A percentile compares a stretch with the other conserved stretches of the same genome.
These are phyloP conservation scores for Stylophora pistillata DNA, from an alignment of 64 coral and sea anemone genomes.

Conservation along the genomic window DNA sequence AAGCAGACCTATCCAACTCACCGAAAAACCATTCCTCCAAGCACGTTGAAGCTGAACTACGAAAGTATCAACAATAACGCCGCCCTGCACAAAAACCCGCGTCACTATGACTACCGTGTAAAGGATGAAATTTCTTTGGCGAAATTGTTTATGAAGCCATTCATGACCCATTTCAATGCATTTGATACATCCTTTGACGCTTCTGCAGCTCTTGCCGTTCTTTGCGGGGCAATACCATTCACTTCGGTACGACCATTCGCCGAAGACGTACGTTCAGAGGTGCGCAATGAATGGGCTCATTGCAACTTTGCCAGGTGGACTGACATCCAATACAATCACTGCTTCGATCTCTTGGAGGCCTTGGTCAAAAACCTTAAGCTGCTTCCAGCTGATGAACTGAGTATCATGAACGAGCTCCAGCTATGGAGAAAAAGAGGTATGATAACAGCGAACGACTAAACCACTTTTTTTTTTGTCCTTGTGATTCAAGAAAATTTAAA, in stretches of 20 bases:
- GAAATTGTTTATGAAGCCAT: slow-evolving; percentile 38
- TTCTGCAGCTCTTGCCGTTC: slow-evolving; percentile 50
- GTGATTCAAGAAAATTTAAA: not conserved
- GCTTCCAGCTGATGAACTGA: not conserved
- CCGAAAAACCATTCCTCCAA: not conserved
- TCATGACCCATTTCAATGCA: slow-evolving; percentile 28
- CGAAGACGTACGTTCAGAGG: slow-evolving; percentile 33
- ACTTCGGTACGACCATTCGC: slow-evolving; percentile 13
- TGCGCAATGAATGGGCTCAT: slow-evolving; percentile 74
- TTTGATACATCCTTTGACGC: slow-evolving; percentile 66
- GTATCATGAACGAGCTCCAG: slow-evolving; percentile 34
- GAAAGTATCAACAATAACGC: slow-evolving; percentile 68
- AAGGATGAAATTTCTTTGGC: slow-evolving; percentile 15
- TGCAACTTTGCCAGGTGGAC: slow-evolving; percentile 59
- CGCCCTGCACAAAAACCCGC: slow-evolving; percentile 16
- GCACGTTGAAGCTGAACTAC: slow-evolving; percentile 30
- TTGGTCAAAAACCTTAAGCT: slow-evolving; percentile 26
- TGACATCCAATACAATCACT: not conserved
- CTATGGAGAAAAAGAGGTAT: slow-evolving; percentile 70
- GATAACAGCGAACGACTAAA: not conserved
- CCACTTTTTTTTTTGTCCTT: not conserved
- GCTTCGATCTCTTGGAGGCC: slow-evolving; percentile 53
- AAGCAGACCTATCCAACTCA: slow-evolving; percentile 20
- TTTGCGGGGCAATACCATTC: slow-evolving; percentile 28
- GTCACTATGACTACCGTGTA: slow-evolving; percentile 23